phyloP scores from a whole-genome alignment of 2,888 invertebrate genomes.

The Escarpia spicata region DNA sequence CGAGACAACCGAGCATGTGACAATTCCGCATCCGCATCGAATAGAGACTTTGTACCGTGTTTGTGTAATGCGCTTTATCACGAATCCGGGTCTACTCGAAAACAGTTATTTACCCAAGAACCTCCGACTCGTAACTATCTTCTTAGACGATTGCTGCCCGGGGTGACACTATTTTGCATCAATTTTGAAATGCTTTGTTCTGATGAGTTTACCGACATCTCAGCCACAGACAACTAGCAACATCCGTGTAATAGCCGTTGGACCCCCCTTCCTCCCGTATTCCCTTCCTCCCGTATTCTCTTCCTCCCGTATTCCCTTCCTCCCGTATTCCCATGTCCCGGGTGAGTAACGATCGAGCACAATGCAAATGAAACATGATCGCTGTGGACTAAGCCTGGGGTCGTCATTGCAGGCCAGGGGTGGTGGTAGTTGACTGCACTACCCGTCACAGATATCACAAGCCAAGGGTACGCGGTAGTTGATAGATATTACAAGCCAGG shows the following conservation, averaged over 20 bases:
- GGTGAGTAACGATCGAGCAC: neutral
- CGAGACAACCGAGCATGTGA: neutral
- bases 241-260: neutral
- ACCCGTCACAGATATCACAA: too few relatives aligned
- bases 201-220: neutral
- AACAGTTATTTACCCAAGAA: neutral
- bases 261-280: too few relatives aligned
- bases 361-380: neutral
- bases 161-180: too few relatives aligned
- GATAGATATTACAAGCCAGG: too few relatives aligned
- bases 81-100: neutral
- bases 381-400: neutral
- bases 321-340: neutral
- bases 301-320: neutral
- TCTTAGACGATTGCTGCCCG: neutral
- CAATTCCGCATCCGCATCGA: neutral
- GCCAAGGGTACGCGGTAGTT: too few relatives aligned
- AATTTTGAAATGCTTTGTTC: neutral
- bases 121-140: neutral
- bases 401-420: too few relatives aligned
- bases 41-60: neutral
- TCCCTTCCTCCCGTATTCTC: neutral
- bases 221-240: neutral
- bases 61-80: neutral
- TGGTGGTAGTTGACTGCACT: too few relatives aligned